Evolutionary conservation across 2,113 vertebrate species (phyloP), one percentile per base, ranked within the genome.

Genomic region (Brachyhypopomus occidentalis): DNA sequence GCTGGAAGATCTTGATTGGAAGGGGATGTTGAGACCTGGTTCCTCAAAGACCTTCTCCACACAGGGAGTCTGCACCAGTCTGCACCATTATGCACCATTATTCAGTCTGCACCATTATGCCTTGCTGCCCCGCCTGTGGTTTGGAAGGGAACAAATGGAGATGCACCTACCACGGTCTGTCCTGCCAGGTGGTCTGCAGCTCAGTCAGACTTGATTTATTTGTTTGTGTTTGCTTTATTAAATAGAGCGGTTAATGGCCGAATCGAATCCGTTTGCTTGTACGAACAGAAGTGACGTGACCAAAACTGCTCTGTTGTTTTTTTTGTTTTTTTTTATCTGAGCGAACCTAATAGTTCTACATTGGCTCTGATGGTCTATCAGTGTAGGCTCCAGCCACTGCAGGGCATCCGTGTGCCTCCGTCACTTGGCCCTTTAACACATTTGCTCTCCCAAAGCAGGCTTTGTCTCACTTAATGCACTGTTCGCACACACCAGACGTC

Each of bases 391-490:
- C 27, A 70, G 8, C 3, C 20, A 5, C 25, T n/a, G 4, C 20
- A 5, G 38, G 12, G 25, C 3, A 1, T 48, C 34, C 34, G 5
- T 66, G 19, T 20, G 27, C 58, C 55, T 80, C 58, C 64, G 64
- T 80, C 74, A 30, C 55, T 2, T 27, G 56, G 23, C 27, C 60
- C 41, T 36, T 74, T 64, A 30, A 55, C 34, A 6, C 70, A 4
- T 75, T 81, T 72, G 41, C 78, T 64, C 8, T 63, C 73, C 59
- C 41, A 19, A 58, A 62, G 58, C 62, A 38, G 23, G 25, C 17
- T 23, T 73, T 72, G n/a, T 79, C 79, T 87, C 70, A 25, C 55
- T 55, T 59, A 70, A 36, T 1, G 30, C 36, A 58, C 63, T 67
- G 55, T n/a, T 75, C 7, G 12, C 56, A 23, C 63, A 30, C 30